Conservation (phyloP, 2,113 vertebrate genomes). For the Oncorhynchus gorbuscha region DNA sequence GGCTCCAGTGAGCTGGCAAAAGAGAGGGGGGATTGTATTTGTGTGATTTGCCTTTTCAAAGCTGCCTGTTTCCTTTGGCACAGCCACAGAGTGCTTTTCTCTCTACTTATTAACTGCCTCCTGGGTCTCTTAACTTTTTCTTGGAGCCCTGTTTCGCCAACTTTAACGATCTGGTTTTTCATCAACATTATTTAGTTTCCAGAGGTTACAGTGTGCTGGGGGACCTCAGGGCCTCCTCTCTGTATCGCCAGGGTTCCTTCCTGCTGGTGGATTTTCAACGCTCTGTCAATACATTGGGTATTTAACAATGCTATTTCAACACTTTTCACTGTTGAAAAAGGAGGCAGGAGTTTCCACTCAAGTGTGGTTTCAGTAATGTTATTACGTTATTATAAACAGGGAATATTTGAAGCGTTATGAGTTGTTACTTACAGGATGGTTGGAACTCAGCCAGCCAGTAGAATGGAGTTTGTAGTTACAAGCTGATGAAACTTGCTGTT, state of each 20-base stretch:
- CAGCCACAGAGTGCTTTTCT: conserved; percentile 23
- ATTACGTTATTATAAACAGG: not conserved
- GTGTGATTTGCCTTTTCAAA: conserved; percentile 32
- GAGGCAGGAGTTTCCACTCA: not conserved
- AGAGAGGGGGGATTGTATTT: conserved; percentile 21
- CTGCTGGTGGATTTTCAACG: conserved; percentile 10
- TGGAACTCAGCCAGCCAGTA: not conserved
- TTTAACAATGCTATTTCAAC: conserved; percentile 8
- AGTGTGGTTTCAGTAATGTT: not conserved
- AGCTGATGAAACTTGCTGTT: not conserved
- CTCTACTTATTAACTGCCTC: conserved; percentile 43
- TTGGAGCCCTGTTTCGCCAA: conserved; percentile 28
- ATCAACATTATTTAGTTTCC: conserved; percentile 34
- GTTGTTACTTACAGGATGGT: not conserved
- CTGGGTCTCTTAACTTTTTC: conserved; percentile 38
- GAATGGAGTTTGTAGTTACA: not conserved
- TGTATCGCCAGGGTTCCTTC: conserved; percentile 3
- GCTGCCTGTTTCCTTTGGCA: conserved; percentile 42
- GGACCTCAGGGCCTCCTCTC: conserved; percentile 12
- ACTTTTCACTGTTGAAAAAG: conserved; percentile 1
- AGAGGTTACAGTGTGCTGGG: not conserved
- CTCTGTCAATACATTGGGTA: not conserved
- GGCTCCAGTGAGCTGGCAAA: conserved; percentile 25
- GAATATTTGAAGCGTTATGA: not conserved
- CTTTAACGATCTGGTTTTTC: conserved; percentile 39